Conservation (phyloP, 2,797 vertebrate genomes). For the Hypotaenidia okinawae region DNA sequence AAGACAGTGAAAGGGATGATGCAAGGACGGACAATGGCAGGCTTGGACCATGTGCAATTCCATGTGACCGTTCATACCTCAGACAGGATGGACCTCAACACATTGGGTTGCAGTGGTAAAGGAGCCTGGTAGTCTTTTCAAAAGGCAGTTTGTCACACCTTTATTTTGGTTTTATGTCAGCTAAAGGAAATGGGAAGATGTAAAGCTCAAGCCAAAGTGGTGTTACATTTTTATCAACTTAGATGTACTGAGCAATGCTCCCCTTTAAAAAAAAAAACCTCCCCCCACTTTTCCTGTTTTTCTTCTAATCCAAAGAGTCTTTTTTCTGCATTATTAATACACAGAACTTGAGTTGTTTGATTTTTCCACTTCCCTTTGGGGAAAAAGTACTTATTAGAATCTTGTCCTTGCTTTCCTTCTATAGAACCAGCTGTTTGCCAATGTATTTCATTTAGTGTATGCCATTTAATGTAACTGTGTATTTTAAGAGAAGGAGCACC, state of each 20-base stretch:
- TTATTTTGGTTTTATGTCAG: neutral
- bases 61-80: rapidly evolving
- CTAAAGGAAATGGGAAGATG: neutral
- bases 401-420: neutral
- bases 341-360: neutral
- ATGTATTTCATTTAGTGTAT: neutral
- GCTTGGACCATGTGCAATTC: rapidly evolving
- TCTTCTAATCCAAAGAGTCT: neutral
- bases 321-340: neutral
- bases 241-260: neutral
- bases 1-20: neutral
- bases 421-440: neutral
- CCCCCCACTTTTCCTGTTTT: neutral
- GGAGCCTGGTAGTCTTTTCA: neutral
- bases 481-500: neutral
- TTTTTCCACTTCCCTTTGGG: neutral
- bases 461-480: neutral
- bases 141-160: neutral
- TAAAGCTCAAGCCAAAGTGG: neutral
- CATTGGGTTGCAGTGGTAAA: neutral
- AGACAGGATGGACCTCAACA: neutral
- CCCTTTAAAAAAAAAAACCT: neutral
- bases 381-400: neutral
- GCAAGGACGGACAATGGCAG: neutral
- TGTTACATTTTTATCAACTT: neutral